A percentile compares a stretch with the other conserved stretches of the same genome.
These are phyloP conservation scores for Erebia ligea DNA, from an alignment of 2,888 invertebrate species.

Conservation along the genomic window DNA sequence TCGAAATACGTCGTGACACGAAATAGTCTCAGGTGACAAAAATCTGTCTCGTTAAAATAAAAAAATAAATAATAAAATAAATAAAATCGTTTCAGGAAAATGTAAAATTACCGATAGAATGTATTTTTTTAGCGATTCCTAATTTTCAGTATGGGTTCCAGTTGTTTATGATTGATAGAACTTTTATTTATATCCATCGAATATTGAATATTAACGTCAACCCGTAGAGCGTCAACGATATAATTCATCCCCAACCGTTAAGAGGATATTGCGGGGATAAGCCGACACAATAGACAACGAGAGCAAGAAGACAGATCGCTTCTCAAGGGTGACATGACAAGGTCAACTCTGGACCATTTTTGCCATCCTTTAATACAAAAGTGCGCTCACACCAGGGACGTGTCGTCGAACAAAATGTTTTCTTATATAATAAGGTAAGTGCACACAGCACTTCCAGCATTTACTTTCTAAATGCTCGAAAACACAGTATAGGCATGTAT, in stretches of 20 bases:
- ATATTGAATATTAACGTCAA: conserved; percentile 33
- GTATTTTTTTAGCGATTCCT: no score
- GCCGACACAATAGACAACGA: conserved; percentile 39
- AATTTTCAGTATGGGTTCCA: no score
- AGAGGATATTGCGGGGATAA: conserved; percentile 43
- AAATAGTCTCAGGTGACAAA: no score
- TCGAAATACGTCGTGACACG: no score
- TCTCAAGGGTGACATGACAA: conserved; percentile 51
- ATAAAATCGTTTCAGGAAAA: no score
- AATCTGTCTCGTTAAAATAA: no score
- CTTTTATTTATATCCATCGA: not conserved
- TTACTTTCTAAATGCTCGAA: no score
- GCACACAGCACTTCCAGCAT: no score
- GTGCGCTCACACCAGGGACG: not conserved
- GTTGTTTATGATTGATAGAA: not conserved
- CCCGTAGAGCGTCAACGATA: conserved; percentile 36
- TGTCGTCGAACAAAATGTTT: not conserved
- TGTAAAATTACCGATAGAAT: no score
- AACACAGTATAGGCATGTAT: no score
- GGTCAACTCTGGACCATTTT: conserved; percentile 36
- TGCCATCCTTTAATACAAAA: conserved; percentile 25
- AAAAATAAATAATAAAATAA: no score
- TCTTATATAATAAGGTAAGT: not conserved
- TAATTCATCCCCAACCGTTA: conserved; percentile 44
- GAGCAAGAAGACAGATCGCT: conserved; percentile 57